Conservation (phyloP, 2,888 invertebrate genomes). For the Salpingus planirostris region DNA sequence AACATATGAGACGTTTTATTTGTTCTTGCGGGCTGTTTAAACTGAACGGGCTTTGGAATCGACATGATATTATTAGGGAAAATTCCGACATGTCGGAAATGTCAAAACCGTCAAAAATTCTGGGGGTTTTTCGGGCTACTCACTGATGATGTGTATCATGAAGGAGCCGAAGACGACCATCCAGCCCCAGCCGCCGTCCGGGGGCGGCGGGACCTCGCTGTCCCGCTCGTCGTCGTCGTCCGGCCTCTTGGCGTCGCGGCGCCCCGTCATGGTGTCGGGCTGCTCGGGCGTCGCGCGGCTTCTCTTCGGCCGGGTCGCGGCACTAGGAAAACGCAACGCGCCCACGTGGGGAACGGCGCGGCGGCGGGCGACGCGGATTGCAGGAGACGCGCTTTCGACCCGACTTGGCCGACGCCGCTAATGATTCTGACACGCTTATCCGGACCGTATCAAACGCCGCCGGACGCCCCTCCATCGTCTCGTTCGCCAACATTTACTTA, state of each 20-base stretch:
- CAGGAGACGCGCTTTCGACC: not conserved
- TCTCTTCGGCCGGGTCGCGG: no score
- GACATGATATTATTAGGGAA: no score
- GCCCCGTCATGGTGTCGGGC: conserved; percentile 25
- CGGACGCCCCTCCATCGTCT: conserved; percentile 18
- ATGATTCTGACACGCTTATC: conserved; percentile 12
- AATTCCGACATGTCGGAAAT: no score
- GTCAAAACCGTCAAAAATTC: no score
- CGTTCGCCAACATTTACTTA: no score
- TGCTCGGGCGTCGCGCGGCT: no score
- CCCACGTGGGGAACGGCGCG: conserved; percentile 13
- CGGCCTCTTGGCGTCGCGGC: conserved; percentile 16
- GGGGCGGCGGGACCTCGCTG: conserved; percentile 49
- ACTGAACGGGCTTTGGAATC: no score
- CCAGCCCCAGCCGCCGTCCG: conserved; percentile 96
- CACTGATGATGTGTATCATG: conserved; percentile 90
- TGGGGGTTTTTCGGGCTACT: no score
- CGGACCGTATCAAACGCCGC: conserved; percentile 3
- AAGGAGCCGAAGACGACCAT: conserved; percentile 90
- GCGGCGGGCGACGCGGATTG: no score
- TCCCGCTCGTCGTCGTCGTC: conserved; percentile 34
- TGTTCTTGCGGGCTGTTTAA: no score
- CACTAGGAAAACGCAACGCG: no score
- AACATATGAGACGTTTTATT: no score
- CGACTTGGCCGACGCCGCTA: conserved; percentile 12